Evolutionary conservation across 2,888 invertebrate genomes (phyloP).

Genomic region (Anoplius nigerrimus): DNA sequence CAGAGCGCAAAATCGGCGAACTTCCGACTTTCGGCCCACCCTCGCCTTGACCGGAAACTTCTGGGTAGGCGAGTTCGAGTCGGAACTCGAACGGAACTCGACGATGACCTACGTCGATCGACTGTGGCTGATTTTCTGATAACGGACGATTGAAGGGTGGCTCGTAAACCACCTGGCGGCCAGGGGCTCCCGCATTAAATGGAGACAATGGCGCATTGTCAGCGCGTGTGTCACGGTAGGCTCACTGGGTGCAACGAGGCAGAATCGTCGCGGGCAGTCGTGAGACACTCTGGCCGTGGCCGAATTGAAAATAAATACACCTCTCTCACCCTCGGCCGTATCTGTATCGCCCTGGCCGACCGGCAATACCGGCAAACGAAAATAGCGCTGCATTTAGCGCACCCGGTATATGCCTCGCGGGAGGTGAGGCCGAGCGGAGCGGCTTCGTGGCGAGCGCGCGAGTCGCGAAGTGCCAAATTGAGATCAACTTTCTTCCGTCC

Average conservation of each 20-base stretch:
- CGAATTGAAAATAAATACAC: constrained; percentile 72
- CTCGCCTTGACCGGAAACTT: too few species aligned
- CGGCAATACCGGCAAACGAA: constrained; percentile 53
- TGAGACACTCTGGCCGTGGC: constrained; percentile 68
- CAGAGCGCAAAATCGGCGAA: background rate
- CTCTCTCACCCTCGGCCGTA: constrained; percentile 28
- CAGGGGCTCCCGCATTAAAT: constrained; percentile 26
- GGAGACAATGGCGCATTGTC: constrained; percentile 26
- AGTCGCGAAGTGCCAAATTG: constrained; percentile 61
- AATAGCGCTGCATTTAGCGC: constrained; percentile 67
- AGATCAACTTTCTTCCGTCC: constrained; percentile 61
- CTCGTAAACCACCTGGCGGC: constrained; percentile 9
- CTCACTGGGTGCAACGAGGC: constrained; percentile 23
- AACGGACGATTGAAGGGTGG: too few species aligned
- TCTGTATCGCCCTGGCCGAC: constrained; percentile 41
- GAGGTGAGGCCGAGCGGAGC: constrained; percentile 11
- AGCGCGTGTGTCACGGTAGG: constrained; percentile 23
- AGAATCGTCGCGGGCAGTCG: constrained; percentile 1
- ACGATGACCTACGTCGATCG: too few species aligned
- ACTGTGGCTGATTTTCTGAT: too few species aligned
- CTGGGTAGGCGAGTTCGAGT: too few species aligned
- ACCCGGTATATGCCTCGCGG: constrained; percentile 54
- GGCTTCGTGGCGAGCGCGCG: constrained; percentile 37
- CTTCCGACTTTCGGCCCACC: too few species aligned
- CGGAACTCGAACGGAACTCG: too few species aligned